Base-by-base conservation (phyloP, 2,888 invertebrate species). In the Lypha dubia region DNA sequence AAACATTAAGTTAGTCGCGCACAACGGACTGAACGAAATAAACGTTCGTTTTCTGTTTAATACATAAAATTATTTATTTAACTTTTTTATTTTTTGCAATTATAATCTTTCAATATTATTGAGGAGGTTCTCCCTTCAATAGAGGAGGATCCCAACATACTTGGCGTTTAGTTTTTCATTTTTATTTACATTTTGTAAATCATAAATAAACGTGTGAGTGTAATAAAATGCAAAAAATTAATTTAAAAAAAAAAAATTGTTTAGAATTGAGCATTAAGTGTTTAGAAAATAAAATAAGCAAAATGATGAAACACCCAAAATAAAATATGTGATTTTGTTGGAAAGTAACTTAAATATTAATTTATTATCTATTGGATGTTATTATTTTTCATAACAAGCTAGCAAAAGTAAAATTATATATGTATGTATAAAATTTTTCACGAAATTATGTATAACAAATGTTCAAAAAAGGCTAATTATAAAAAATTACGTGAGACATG, bases 1-100 rank as follows among this genome's bases (percentile, higher is more conserved):
- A 70, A 56, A 15, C 44, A n/a, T 49, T 77, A 77, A 80, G 80
- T 81, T 77, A 84, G 81, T 84, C 77, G 84, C 84, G 77, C 81
- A 84, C 58, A 70, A 79, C 74, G 68, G 70, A n/a, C 68, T 60
- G 70, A 70, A 38, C 46, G 62, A 56, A 56, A n/a, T 51, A 35
- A 20, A 84, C 81, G 74, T 77, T 24, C 28, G 20, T 62, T 68
- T 22, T 17, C 8, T 17, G n/a, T n/a, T n/a, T n/a, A n/a, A n/a
- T n/a, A n/a, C n/a, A n/a, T n/a, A n/a, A n/a, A n/a, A n/a, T n/a
- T n/a, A n/a, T 49, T 8, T 51, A 3, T 38, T 74, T 49, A 51
- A 58, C 38, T 65, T 51, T 58, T 28, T 38, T 38, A 13, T 28
- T 63, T 46, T 67, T 46, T 58, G 24, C n/a, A 41, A n/a, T 77